Evolutionary conservation across 2,888 invertebrate species (phyloP), one percentile per base, ranked within the genome.

Genomic region (Cephus runcator): DNA sequence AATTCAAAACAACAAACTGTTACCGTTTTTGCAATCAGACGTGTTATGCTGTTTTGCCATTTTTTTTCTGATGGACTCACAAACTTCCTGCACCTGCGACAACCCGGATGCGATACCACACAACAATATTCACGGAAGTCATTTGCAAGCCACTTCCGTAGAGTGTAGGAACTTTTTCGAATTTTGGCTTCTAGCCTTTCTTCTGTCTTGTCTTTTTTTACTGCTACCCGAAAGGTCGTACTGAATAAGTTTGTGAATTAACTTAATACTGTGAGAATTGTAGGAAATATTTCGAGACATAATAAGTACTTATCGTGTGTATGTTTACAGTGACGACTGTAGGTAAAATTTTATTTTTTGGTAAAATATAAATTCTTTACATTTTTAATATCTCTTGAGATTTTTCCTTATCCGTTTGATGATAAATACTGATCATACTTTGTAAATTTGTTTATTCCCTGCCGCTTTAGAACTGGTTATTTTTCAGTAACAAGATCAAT

Each of bases 11-110:
- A 33, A 71, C 71, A 71, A 71, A 33, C 71, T 71, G 31, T 33
- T 33, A 30, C 31, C 11, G 34, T 30, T 71, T 71, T 30, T 71
- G 34, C 71, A 71, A 31, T 71, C 71, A 11, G 33, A 71, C 30
- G 30, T 34, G 31, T 71, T 71, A 30, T 71, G 34, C 71, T 33
- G 33, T 33, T 71, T 31, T 23, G 15, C 34, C 34, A 71, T 30
- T 33, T 34, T 71, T 31, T 3, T 23, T 56, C 56, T 56, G 56
- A 56, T 56, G 56, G 23, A 56, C 56, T 56, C 56, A 56, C 34
- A 87, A 79, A 69, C 73, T 73, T 40, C 86, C 56, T 86, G 73
- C 86, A 84, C 6, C 36, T 71, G n/a, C 82, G 73, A 73, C 76
- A 81, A 73, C 76, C 77, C 1, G 74, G n/a, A 56, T 23, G 9